These are phyloP conservation scores for Plebejus melissa DNA, from an alignment of 2,888 invertebrate genomes.

Conservation along the genomic window DNA sequence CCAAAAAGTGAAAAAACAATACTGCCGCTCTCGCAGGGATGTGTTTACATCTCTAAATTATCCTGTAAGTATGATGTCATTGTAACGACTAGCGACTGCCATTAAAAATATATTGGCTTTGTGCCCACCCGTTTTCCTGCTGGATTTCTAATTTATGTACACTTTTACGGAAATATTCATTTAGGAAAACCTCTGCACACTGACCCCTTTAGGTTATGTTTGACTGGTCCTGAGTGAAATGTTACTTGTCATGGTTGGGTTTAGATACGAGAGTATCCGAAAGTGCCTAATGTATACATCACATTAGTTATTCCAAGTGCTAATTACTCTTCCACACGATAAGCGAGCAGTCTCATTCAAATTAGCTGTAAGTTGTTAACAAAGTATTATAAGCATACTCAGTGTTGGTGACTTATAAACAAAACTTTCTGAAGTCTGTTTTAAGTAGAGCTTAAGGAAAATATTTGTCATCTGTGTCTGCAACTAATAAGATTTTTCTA, in stretches of 20 bases:
- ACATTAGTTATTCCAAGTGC: conserved; percentile 16
- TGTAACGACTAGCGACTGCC: conserved; percentile 62
- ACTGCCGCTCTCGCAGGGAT: conserved; percentile 59
- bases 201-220: conserved; percentile 62
- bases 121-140: conserved; percentile 76
- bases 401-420: neutral
- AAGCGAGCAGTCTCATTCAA: neutral
- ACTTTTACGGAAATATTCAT: conserved; percentile 60
- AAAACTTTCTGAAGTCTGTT: neutral
- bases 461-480: neutral
- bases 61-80: conserved; percentile 77
- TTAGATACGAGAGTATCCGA: conserved; percentile 35
- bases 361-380: neutral
- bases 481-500: neutral
- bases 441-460: neutral
- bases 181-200: conserved; percentile 53
- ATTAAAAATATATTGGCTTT: conserved; percentile 75
- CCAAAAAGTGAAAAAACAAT: conserved; percentile 42
- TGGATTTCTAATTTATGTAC: conserved; percentile 58
- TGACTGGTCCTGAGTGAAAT: conserved; percentile 54
- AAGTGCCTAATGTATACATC: conserved; percentile 30
- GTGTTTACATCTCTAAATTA: conserved; percentile 75
- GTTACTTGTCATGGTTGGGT: conserved; percentile 46
- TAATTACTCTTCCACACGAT: conserved; percentile 10
- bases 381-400: neutral